Evolutionary conservation across 2,113 vertebrate genomes (phyloP).

Genomic region (Lagopus muta): DNA sequence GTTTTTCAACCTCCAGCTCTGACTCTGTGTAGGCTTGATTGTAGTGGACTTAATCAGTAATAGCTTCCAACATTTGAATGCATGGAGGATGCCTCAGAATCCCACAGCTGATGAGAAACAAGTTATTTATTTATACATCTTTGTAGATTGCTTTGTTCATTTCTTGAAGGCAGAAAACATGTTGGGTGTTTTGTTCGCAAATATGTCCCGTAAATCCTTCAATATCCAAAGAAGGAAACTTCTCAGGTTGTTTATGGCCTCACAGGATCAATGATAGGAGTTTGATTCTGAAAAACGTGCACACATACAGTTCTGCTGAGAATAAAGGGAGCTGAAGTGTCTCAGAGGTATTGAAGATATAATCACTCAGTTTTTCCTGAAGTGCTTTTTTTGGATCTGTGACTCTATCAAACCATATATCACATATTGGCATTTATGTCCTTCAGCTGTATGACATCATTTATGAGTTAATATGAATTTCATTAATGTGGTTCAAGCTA

Average conservation of each 20-base stretch:
- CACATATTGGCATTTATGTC: slow-evolving; percentile 72
- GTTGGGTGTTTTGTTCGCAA: not conserved
- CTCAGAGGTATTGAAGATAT: not conserved
- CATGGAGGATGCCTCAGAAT: not conserved
- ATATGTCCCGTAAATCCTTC: not conserved
- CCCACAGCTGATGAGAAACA: not conserved
- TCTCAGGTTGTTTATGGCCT: not conserved
- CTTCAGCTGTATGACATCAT: slow-evolving; percentile 55
- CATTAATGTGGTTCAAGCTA: slow-evolving; percentile 22
- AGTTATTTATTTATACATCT: not conserved
- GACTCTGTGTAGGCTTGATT: not conserved
- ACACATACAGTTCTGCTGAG: not conserved
- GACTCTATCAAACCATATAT: slow-evolving; percentile 31
- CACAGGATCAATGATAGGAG: not conserved
- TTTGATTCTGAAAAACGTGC: not conserved
- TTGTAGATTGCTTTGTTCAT: not conserved
- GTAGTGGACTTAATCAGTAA: not conserved
- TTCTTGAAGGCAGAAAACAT: not conserved
- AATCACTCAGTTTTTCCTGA: not conserved
- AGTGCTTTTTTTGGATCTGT: slow-evolving; percentile 24
- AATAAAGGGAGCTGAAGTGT: not conserved
- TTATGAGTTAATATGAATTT: slow-evolving; percentile 76
- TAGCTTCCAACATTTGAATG: not conserved
- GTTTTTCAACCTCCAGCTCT: not conserved
- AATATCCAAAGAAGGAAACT: not conserved